A percentile compares a stretch with the other conserved stretches of the same genome.
Conservation (phyloP, 2,888 invertebrate genomes). For the Heliconius hortense region DNA sequence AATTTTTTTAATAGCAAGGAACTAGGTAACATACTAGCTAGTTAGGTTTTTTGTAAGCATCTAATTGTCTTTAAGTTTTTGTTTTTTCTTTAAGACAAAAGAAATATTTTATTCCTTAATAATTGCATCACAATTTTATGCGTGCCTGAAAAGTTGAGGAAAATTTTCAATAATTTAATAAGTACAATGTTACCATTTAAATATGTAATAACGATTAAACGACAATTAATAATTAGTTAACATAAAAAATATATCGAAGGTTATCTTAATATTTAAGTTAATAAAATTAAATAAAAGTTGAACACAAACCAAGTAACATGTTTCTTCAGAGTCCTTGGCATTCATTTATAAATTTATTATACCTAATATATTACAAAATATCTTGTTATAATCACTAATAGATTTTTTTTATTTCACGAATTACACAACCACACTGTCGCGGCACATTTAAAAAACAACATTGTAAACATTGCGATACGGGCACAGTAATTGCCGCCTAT, state of each 20-base stretch:
- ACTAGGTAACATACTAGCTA: no score
- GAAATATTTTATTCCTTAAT: neutral
- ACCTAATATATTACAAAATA: neutral
- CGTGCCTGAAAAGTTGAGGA: neutral
- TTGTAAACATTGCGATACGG: neutral
- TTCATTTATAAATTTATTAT: slow-evolving; percentile 9
- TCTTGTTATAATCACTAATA: neutral
- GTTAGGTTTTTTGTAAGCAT: neutral
- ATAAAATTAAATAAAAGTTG: neutral
- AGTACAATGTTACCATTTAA: neutral
- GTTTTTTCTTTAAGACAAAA: neutral
- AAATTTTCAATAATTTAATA: neutral
- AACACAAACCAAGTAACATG: slow-evolving; percentile 15
- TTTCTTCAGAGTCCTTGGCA: neutral
- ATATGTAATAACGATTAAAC: neutral
- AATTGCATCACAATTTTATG: slow-evolving; percentile 1
- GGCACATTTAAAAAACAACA: slow-evolving; percentile 7
- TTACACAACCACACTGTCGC: slow-evolving; percentile 12
- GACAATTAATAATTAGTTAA: neutral
- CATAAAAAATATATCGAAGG: slow-evolving; percentile 1
- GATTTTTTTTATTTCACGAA: neutral
- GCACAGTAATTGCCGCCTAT: neutral
- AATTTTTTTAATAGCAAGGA: no score
- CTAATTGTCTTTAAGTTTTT: neutral
- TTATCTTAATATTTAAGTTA: neutral